These are phyloP conservation scores for Passer domesticus DNA, from an alignment of 2,113 vertebrate genomes.

Conservation along the genomic window DNA sequence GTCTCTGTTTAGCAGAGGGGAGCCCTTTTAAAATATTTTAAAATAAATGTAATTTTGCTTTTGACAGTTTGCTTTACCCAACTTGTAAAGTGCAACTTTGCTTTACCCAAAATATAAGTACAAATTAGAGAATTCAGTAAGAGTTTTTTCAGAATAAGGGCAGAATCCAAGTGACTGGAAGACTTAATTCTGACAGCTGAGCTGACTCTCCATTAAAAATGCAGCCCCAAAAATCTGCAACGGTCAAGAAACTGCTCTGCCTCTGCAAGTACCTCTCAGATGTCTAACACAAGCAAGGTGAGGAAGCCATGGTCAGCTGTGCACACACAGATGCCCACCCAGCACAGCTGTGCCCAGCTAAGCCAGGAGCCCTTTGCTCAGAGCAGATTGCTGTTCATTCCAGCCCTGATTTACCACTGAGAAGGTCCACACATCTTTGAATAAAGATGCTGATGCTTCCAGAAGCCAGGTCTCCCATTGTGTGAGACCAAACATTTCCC, in stretches of 20 bases:
- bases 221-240: background rate
- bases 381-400: background rate
- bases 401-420: background rate
- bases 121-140: background rate
- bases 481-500: background rate
- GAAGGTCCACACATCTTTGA: background rate
- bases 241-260: background rate
- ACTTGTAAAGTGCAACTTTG: background rate
- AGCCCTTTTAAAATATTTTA: background rate
- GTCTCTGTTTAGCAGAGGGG: background rate
- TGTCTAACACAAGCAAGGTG: background rate
- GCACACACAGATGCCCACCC: slow-evolving; percentile 29
- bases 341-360: background rate
- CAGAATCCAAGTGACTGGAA: background rate
- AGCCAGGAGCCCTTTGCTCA: background rate
- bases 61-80: background rate
- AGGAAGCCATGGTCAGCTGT: background rate
- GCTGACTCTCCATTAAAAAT: background rate
- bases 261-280: background rate
- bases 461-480: background rate
- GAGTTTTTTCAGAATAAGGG: background rate
- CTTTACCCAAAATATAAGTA: background rate
- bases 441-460: background rate
- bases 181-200: background rate
- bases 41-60: background rate